These are phyloP conservation scores for Urocynchramus pylzowi DNA, from an alignment of 2,113 vertebrate species.

Conservation along the genomic window DNA sequence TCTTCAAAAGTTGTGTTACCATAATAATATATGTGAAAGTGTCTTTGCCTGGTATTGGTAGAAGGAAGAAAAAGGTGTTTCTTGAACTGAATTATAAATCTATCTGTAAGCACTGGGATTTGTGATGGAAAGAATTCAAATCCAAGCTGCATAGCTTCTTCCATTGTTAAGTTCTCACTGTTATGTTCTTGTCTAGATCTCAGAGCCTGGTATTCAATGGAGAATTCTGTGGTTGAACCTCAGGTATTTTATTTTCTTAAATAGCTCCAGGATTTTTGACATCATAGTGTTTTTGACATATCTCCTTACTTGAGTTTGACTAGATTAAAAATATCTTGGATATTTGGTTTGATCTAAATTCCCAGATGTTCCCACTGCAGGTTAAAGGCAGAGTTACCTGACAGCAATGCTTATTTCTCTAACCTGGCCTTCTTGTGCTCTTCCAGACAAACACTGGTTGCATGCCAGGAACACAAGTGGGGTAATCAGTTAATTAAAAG, in stretches of 20 bases:
- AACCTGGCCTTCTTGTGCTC: background rate
- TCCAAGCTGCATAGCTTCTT: background rate
- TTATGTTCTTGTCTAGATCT: background rate
- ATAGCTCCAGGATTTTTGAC: background rate
- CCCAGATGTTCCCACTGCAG: background rate
- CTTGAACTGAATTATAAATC: background rate
- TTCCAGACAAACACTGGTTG: background rate
- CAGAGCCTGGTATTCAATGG: background rate
- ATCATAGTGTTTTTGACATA: background rate
- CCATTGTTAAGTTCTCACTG: background rate
- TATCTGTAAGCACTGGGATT: background rate
- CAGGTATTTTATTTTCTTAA: background rate
- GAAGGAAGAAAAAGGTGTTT: background rate
- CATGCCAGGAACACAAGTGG: background rate
- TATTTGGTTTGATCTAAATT: constrained; percentile 1
- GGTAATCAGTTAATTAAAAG: background rate
- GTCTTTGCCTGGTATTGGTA: background rate
- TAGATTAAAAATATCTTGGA: background rate
- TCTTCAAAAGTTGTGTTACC: background rate
- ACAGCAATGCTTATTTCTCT: background rate
- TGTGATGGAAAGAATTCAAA: background rate
- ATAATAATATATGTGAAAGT: background rate
- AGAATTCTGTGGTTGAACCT: background rate
- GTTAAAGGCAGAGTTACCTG: background rate
- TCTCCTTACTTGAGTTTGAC: background rate